phyloP scores from a whole-genome alignment of 2,113 vertebrate genomes.

The Suricata suricatta region DNA sequence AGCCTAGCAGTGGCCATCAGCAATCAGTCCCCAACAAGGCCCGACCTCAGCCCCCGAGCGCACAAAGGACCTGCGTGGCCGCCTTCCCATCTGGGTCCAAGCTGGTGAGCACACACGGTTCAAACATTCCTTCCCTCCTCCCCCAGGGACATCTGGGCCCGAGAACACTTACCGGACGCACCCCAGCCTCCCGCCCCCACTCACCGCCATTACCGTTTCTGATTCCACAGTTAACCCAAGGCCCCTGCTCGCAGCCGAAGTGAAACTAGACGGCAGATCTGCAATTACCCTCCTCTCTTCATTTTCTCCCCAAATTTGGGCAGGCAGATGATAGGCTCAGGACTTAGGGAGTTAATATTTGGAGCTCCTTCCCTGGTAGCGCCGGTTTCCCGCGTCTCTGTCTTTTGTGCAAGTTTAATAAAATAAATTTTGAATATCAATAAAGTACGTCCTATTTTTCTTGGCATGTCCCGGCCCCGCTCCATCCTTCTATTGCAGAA shows the following conservation, averaged over 20 bases:
- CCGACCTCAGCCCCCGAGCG: neutral
- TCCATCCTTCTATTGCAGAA: conserved; percentile 85
- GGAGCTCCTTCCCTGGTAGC: conserved; percentile 82
- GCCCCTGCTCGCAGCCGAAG: conserved; percentile 49
- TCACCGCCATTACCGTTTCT: conserved; percentile 4
- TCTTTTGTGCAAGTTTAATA: conserved; percentile 94
- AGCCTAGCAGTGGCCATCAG: too few species aligned
- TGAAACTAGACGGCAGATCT: conserved; percentile 7
- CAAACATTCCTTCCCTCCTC: conserved; percentile 44
- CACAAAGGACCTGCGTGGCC: neutral
- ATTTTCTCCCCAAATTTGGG: neutral
- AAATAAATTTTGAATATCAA: conserved; percentile 98
- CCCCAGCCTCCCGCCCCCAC: neutral
- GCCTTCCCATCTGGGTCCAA: conserved; percentile 27
- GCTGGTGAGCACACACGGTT: conserved; percentile 60
- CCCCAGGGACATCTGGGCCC: conserved; percentile 9
- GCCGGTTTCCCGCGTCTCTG: conserved; percentile 79
- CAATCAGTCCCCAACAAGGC: neutral
- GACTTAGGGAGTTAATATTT: conserved; percentile 80
- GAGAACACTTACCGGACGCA: conserved; percentile 48
- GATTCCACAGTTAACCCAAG: conserved; percentile 76
- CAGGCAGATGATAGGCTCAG: conserved; percentile 48
- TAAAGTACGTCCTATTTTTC: conserved; percentile 95
- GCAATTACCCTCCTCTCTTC: neutral
- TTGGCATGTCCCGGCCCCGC: conserved; percentile 90